A percentile compares a stretch with the other conserved stretches of the same genome.
Conservation (phyloP, 1,140 invertebrate genomes). For the Odontomachus brunneus region DNA sequence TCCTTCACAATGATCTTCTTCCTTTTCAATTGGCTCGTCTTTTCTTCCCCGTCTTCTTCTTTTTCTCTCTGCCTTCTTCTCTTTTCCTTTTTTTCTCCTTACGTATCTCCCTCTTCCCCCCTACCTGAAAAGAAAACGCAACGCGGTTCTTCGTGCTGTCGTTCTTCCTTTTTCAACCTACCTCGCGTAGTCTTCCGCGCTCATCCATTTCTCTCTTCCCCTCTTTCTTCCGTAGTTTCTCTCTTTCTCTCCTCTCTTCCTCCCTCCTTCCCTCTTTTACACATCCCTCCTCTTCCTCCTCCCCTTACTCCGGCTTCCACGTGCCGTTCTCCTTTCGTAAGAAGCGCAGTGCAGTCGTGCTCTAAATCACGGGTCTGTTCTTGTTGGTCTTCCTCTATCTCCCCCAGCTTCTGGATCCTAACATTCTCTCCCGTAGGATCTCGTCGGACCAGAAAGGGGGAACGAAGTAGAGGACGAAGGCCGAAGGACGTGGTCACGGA, state of each 20-base stretch:
- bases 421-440: slow-evolving; percentile 15
- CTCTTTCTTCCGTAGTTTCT: too few species aligned
- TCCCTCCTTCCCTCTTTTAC: slow-evolving; percentile 35
- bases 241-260: slow-evolving; percentile 18
- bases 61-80: background rate
- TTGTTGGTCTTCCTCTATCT: slow-evolving; percentile 69
- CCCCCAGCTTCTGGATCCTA: slow-evolving; percentile 45
- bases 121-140: slow-evolving; percentile 67
- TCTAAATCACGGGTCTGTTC: slow-evolving; percentile 76
- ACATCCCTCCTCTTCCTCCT: slow-evolving; percentile 41
- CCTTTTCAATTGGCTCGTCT: slow-evolving; percentile 55
- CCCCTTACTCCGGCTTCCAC: slow-evolving; percentile 28
- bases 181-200: slow-evolving; percentile 22
- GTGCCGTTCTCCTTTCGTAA: slow-evolving; percentile 56
- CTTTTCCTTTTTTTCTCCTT: slow-evolving; percentile 24
- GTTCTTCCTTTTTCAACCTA: slow-evolving; percentile 50
- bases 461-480: slow-evolving; percentile 35
- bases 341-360: slow-evolving; percentile 72
- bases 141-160: slow-evolving; percentile 21
- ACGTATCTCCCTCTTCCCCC: slow-evolving; percentile 53
- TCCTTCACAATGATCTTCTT: slow-evolving; percentile 43
- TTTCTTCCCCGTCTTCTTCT: slow-evolving; percentile 14
- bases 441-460: slow-evolving; percentile 42
- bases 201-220: slow-evolving; percentile 36
- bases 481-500: slow-evolving; percentile 54